Base-by-base conservation (phyloP, 1,140 invertebrate genomes). In the Caenorhabditis inopinata region DNA sequence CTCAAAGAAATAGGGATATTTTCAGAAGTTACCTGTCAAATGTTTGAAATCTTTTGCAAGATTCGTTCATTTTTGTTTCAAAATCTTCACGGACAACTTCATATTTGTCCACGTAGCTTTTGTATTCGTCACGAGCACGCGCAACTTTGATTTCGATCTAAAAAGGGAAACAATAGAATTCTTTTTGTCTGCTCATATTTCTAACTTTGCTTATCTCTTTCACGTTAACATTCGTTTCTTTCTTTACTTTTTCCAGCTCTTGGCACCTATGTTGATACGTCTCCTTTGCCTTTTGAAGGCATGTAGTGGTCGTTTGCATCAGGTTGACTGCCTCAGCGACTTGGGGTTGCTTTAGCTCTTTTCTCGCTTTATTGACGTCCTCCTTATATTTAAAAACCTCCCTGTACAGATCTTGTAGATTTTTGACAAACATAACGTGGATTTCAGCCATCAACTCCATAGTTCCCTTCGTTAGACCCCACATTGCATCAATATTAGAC, bases 231-330 rank as follows among this genome's bases (percentile, higher is more conserved):
- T 79, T 49, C 35, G 77, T 29, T 32, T 85, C 86, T 25, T 82
- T 83, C 51, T 82, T 83, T 23, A 89, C 38, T 42, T 81, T 85
- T 11, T 78, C 81, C 27, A 85, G 62, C 77, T 88, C 87, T 14
- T 74, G 74, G 62, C 84, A 87, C n/a, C 87, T 79, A 27, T 83
- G 80, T 6, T 74, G 68, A 74, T 88, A 88, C 2, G 87, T 89
- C 76, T 88, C 87, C 80, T 88, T 86, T 0, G 87, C 86, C 85
- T 88, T 88, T 83, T 88, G 87, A 46, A 88, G 82, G 78, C 87
- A 88, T 12, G 87, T 88, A 18, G 87, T 88, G n/a, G 87, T 88
- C 12, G 87, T 88, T 53, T 88, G 87, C 87, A 88, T 88, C 42
- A 88, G 68, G 76, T 88, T 89, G 4, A 88, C 87, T 3, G 87